A percentile compares a stretch with the other conserved stretches of the same genome.
Evolutionary conservation across 2,888 invertebrate genomes (phyloP).

Genomic region (Drosophila dives): DNA sequence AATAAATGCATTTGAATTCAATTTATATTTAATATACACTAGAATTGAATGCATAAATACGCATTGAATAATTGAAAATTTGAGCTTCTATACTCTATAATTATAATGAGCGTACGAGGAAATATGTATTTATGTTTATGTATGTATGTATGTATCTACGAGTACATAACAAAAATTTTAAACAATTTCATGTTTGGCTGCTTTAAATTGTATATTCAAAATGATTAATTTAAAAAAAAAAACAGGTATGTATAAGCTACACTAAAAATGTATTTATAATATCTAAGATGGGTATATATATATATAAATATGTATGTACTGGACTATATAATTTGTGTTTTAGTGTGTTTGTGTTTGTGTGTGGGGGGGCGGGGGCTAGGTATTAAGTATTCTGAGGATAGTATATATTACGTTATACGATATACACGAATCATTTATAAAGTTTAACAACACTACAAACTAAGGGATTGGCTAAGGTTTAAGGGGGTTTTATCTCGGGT

Average conservation of each 20-base stretch:
- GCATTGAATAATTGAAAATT: constrained; percentile 17
- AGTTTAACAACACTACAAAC: constrained; percentile 58
- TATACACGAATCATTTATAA: constrained; percentile 51
- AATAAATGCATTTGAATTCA: constrained; percentile 40
- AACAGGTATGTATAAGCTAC: constrained; percentile 32
- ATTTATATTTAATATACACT: constrained; percentile 45
- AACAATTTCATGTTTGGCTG: constrained; percentile 13
- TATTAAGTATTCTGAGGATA: constrained; percentile 8
- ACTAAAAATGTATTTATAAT: constrained; percentile 18
- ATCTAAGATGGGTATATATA: constrained; percentile 20
- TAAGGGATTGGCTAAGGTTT: constrained; percentile 44
- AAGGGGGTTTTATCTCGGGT: constrained; percentile 1
- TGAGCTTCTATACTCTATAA: constrained; percentile 7
- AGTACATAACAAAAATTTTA: constrained; percentile 9
- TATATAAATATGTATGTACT: constrained; percentile 14
- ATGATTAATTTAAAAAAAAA: constrained; percentile 21
- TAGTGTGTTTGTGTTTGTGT: constrained; percentile 11
- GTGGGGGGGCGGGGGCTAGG: constrained; percentile 5
- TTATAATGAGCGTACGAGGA: constrained; percentile 6
- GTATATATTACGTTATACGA: constrained; percentile 50
- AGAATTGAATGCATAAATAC: constrained; percentile 36
- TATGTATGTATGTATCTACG: constrained; percentile 13
- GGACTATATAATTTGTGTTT: constrained; percentile 11
- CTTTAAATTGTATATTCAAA: constrained; percentile 9
- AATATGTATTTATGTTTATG: constrained; percentile 2